Conservation (phyloP, 2,797 vertebrate genomes). For the Clarias fuscus region DNA sequence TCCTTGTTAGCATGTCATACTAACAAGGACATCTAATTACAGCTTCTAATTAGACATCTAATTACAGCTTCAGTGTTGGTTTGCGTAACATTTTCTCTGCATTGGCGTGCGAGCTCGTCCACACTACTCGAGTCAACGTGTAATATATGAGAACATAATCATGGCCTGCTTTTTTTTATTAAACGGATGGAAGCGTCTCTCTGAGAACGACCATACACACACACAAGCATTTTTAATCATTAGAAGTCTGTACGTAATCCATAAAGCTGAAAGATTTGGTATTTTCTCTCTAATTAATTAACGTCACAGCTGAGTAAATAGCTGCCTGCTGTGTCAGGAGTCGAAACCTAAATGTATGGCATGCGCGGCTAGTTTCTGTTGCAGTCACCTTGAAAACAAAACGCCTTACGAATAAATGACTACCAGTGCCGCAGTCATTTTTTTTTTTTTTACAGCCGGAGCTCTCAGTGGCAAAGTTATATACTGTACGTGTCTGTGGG, state of each 20-base stretch:
- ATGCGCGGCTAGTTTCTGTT: neutral
- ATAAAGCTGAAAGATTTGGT: slow-evolving; percentile 2
- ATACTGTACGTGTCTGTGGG: neutral
- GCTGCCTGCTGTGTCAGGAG: neutral
- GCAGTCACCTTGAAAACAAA: neutral
- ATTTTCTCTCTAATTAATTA: neutral
- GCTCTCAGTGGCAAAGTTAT: neutral
- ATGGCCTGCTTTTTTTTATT: neutral
- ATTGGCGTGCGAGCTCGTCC: neutral
- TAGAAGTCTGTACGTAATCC: neutral
- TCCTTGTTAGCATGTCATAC: neutral
- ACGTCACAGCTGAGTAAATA: neutral
- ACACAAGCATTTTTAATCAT: neutral
- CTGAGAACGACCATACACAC: neutral
- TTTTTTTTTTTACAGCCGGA: no score
- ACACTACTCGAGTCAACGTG: neutral
- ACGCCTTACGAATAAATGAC: neutral
- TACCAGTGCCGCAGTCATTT: neutral
- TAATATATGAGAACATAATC: neutral
- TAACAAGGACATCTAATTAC: neutral
- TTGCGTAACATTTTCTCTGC: neutral
- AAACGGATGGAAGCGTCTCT: neutral
- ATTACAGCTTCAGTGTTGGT: neutral
- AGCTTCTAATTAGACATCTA: no score
- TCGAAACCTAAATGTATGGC: neutral